Base-by-base conservation (phyloP, 2,113 vertebrate species). In the Paralichthys olivaceus region DNA sequence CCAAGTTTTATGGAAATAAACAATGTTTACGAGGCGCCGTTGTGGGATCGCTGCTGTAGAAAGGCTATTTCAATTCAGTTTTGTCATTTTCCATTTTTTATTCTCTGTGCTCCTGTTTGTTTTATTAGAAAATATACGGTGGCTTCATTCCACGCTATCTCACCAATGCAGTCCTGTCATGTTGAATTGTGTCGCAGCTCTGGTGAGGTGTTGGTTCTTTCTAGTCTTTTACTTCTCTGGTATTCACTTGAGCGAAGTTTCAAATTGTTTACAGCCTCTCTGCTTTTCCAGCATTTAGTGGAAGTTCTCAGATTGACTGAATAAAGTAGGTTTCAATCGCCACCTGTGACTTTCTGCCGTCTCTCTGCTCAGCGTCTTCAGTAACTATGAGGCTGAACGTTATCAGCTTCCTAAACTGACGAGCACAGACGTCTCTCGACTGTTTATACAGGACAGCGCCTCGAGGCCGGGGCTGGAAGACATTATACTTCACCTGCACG, bases 1-100 rank as follows among this genome's bases (percentile, higher is more conserved):
- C 84, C 84, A 84, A 43, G 54, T 34, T 72, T 82, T 60, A 76
- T 75, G 75, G 55, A 81, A 86, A 80, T 80, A 80, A 83, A 83
- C 67, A 53, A 81, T 49, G 62, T 83, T 83, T 79, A 88, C 47
- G 69, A 81, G 75, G 68, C 29, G 3, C 2, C 12, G 57, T 49
- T 7, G 71, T 62, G 67, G 75, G 69, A 81, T 63, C 25, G 17
- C 5, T 17, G 74, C 73, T 11, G 65, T 29, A 72, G 65, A 73
- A 80, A 77, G 15, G 68, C 61, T 79, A 64, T 84, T 79, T 83
- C 70, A 79, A 77, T 79, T 83, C 40, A 40, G 19, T 69, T 81
- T 81, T 77, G 67, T 81, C 62, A 54, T 79, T 74, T 71, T 74
- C 54, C 59, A 72, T 75, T 51, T 75, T 71, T 73, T 69, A 34